These are phyloP conservation scores for Aotus griseimembra DNA, from an alignment of 2,797 vertebrate species.

Conservation along the genomic window DNA sequence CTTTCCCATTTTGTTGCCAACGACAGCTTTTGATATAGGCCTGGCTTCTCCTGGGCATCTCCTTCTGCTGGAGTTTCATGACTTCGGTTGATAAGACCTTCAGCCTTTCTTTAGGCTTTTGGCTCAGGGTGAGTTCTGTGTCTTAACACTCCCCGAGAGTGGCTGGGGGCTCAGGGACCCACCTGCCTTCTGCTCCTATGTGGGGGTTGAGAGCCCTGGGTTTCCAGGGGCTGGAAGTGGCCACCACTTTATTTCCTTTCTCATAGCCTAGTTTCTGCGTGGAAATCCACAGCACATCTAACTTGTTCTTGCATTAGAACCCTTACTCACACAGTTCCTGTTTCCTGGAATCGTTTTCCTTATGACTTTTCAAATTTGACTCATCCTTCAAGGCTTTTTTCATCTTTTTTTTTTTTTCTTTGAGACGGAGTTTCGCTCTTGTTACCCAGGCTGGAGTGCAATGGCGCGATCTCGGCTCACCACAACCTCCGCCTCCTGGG, in stretches of 20 bases:
- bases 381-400: not conserved
- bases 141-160: not conserved
- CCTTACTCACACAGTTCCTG: not conserved
- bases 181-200: not conserved
- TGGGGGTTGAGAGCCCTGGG: not conserved
- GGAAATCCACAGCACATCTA: not conserved
- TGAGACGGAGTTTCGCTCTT: too few species aligned
- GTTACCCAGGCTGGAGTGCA: too few species aligned
- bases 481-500: too few species aligned
- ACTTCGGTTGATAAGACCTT: not conserved
- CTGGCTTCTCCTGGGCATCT: not conserved
- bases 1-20: not conserved
- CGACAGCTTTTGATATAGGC: not conserved
- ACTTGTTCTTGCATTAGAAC: not conserved
- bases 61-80: not conserved
- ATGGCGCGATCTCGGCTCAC: too few species aligned
- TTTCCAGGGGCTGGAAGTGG: not conserved
- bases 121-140: not conserved
- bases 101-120: not conserved
- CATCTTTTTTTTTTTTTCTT: not conserved
- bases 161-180: not conserved
- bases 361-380: not conserved
- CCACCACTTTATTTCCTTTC: not conserved
- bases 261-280: not conserved
- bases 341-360: not conserved